Evolutionary conservation across 2,888 invertebrate genomes (phyloP).

Genomic region (Camponotus fellah): DNA sequence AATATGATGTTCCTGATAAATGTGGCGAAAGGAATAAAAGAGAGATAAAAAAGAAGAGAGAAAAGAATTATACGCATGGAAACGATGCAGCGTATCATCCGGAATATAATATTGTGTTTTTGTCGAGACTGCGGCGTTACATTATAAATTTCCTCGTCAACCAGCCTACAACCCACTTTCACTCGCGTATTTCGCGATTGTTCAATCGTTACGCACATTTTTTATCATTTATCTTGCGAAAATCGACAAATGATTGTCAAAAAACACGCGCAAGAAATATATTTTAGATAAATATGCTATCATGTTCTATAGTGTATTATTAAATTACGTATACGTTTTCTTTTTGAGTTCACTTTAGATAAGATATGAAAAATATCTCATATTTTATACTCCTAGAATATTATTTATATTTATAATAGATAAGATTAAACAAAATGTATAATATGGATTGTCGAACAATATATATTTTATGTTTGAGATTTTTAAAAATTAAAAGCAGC

Average conservation of each 20-base stretch:
- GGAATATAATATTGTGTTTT: conserved; percentile 33
- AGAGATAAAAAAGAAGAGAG: not conserved
- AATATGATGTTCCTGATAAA: not conserved
- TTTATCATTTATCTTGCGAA: conserved; percentile 55
- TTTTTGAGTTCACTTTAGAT: not conserved
- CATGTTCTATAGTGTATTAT: not conserved
- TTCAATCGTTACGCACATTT: conserved; percentile 42
- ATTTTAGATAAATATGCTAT: not conserved
- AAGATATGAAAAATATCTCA: not conserved
- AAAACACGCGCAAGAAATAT: not conserved
- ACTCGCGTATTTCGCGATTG: conserved; percentile 56
- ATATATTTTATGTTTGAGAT: not conserved
- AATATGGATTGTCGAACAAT: not conserved
- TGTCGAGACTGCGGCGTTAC: conserved; percentile 16
- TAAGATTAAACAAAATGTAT: not conserved
- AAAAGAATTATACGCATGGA: not conserved
- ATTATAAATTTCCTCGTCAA: conserved; percentile 61
- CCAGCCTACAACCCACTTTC: conserved; percentile 63
- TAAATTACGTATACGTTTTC: not conserved
- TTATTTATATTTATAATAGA: not conserved
- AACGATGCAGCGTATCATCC: conserved; percentile 28
- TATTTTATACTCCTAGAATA: not conserved
- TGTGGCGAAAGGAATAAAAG: not conserved
- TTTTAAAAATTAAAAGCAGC: not conserved
- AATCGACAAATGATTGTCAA: not conserved